These are phyloP conservation scores for Pelosia muscerda DNA, from an alignment of 2,888 invertebrate species.

Conservation along the genomic window DNA sequence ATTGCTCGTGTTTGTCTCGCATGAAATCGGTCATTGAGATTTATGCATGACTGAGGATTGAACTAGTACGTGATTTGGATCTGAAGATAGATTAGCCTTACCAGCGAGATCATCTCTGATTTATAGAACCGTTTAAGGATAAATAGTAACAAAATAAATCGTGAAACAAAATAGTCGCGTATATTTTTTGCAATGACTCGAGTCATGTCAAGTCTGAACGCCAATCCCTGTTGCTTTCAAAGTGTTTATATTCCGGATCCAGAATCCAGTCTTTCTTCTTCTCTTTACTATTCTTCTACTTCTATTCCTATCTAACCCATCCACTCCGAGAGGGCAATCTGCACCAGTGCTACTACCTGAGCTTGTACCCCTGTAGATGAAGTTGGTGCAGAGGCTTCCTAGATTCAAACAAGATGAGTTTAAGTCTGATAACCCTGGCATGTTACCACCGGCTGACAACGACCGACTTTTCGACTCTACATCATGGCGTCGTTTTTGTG, in stretches of 20 bases:
- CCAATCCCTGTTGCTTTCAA: neutral
- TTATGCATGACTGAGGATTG: conserved; percentile 71
- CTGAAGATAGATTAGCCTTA: conserved; percentile 54
- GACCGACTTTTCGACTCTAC: no score
- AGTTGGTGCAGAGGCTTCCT: neutral
- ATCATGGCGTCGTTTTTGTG: no score
- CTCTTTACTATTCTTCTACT: neutral
- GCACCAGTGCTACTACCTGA: neutral
- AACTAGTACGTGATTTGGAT: conserved; percentile 56
- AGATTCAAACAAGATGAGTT: neutral
- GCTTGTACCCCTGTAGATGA: no score
- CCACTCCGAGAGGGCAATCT: neutral
- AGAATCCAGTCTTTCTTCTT: neutral
- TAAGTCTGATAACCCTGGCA: no score
- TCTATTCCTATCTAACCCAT: neutral
- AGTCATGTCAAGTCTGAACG: neutral
- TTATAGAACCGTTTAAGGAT: conserved; percentile 42
- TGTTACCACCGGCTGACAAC: no score
- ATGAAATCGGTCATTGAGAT: conserved; percentile 71
- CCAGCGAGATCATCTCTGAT: conserved; percentile 51
- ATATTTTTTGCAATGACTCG: neutral
- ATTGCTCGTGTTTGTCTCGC: conserved; percentile 80
- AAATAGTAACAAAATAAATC: conserved; percentile 34
- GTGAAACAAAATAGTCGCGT: conserved; percentile 17
- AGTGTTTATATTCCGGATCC: neutral